Conservation (phyloP, 2,888 invertebrate genomes). For the Andrena haemorrhoa region DNA sequence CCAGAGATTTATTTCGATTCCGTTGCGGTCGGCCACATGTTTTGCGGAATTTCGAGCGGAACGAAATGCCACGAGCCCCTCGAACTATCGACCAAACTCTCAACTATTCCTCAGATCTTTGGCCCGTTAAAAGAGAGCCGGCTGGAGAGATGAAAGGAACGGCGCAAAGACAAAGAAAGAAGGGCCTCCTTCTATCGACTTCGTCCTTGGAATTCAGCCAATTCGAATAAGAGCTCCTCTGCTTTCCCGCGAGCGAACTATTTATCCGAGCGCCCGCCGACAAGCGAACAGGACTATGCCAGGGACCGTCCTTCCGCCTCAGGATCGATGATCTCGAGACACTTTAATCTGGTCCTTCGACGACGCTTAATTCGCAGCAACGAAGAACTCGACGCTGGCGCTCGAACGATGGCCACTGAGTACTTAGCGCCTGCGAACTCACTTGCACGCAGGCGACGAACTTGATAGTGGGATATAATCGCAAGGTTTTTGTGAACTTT, state of each 20-base stretch:
- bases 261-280: constrained; percentile 70
- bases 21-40: constrained; percentile 32
- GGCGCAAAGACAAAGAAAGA: constrained; percentile 66
- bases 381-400: background rate
- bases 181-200: constrained; percentile 42
- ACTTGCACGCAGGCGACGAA: no score
- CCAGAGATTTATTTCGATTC: constrained; percentile 19
- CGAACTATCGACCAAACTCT: constrained; percentile 75
- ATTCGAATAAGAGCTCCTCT: constrained; percentile 73
- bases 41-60: constrained; percentile 51
- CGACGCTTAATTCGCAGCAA: background rate
- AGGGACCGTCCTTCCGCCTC: background rate
- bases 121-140: constrained; percentile 36
- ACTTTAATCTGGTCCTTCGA: background rate
- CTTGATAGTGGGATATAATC: no score
- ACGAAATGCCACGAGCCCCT: constrained; percentile 61
- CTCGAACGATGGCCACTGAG: background rate
- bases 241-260: constrained; percentile 67
- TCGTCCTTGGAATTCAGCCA: constrained; percentile 75
- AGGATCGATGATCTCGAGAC: constrained; percentile 15
- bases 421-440: no score
- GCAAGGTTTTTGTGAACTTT: no score
- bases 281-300: constrained; percentile 27
- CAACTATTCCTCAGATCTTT: constrained; percentile 83
- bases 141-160: constrained; percentile 47